Base-by-base conservation (phyloP, 2,113 vertebrate species). In the Carassius gibelio region DNA sequence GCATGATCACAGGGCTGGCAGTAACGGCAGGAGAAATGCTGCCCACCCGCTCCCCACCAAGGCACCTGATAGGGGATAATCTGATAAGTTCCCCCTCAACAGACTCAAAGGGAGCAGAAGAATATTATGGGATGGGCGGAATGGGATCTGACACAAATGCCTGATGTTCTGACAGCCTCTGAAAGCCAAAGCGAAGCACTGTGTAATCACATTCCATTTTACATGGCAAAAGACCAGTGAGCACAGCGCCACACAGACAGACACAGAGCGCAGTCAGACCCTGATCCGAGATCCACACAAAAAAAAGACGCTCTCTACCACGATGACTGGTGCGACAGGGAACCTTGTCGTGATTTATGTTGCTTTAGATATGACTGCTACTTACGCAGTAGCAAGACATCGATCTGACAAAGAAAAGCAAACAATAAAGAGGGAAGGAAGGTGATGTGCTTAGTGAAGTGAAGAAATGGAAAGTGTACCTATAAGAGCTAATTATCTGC, bases 381-480 rank as follows among this genome's bases (percentile, higher is more conserved):
- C 93, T 94, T 94, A 94, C 93, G 92, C 93, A 90, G 94, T 94
- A 94, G 94, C 94, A 94, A 94, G 93, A 95, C 94, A 94, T 95
- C 93, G 94, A 95, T 95, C 93, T 95, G 94, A 94, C 94, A 94
- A 93, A 95, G 94, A 93, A 94, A 94, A 94, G 91, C 94, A 95
- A 95, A 95, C 94, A 94, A 95, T 94, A 94, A 95, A 95, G 94
- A 94, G 94, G 93, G 91, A 92, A 93, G 93, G 94, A 94, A 94
- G 93, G 94, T 94, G 94, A 94, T 94, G 94, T 94, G 94, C 94
- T 92, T 93, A 95, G 93, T 93, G 93, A 93, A 93, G 93, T 94
- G 93, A 93, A 93, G 94, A 93, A 94, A 94, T 93, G 93, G 92
- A 95, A 92, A 94, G 93, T 93, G 94, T 94, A 95, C 94, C 93